phyloP scores from a whole-genome alignment of 1,140 invertebrate genomes.

The Drosophila guanche region DNA sequence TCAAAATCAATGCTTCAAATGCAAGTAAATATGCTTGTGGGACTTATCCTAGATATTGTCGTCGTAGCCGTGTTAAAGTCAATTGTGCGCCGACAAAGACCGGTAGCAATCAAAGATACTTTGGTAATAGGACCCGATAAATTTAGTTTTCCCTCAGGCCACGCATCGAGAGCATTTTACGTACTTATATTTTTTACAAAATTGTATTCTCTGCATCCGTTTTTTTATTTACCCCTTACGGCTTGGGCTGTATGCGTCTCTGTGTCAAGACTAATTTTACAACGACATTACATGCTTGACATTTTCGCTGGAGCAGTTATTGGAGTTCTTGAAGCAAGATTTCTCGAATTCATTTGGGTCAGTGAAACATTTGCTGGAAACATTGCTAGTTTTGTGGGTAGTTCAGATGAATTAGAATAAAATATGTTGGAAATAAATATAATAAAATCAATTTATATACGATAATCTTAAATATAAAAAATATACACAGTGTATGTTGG shows the following conservation, averaged over 20 bases:
- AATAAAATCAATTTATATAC: too few species aligned
- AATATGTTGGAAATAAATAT: too few species aligned
- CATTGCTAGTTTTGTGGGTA: slow-evolving; percentile 49
- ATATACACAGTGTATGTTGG: too few species aligned
- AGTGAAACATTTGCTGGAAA: slow-evolving; percentile 61
- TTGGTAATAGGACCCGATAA: slow-evolving; percentile 89
- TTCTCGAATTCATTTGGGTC: slow-evolving; percentile 89
- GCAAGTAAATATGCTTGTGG: slow-evolving; percentile 93
- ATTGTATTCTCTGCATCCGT: slow-evolving; percentile 86
- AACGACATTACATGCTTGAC: slow-evolving; percentile 95
- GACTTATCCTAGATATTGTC: slow-evolving; percentile 93
- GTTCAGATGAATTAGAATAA: slow-evolving; percentile 4
- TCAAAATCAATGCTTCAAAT: slow-evolving; percentile 90
- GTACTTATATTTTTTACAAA: slow-evolving; percentile 89
- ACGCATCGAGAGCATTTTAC: slow-evolving; percentile 93
- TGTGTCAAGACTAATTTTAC: slow-evolving; percentile 88
- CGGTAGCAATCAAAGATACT: slow-evolving; percentile 88
- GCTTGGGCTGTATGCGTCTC: slow-evolving; percentile 91
- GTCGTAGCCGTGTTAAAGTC: slow-evolving; percentile 93
- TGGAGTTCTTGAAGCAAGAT: slow-evolving; percentile 89
- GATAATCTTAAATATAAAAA: too few species aligned
- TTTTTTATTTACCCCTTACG: slow-evolving; percentile 86
- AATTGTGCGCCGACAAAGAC: slow-evolving; percentile 89
- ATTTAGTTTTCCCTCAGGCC: slow-evolving; percentile 98
- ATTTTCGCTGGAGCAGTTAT: slow-evolving; percentile 90